These are phyloP conservation scores for Himalopsyche phryganea DNA, from an alignment of 1,140 invertebrate genomes.

Conservation along the genomic window DNA sequence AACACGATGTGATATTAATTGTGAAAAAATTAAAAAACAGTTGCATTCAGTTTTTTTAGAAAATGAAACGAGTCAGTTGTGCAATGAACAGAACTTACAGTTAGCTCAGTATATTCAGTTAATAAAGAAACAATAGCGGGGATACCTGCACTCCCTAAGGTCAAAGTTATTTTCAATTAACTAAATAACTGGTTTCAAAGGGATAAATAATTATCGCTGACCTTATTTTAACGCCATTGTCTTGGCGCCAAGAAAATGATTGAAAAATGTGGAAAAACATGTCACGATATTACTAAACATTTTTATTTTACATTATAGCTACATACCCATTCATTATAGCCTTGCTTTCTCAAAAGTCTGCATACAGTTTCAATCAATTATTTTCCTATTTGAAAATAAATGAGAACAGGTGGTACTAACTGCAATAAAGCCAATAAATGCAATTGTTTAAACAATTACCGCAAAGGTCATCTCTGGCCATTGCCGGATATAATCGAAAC, in stretches of 20 bases:
- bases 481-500: background rate
- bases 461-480: slow-evolving; percentile 20
- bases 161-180: no score
- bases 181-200: no score
- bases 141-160: no score
- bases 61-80: no score
- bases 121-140: no score
- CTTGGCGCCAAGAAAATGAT: slow-evolving; percentile 3
- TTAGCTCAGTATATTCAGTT: no score
- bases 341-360: slow-evolving; percentile 22
- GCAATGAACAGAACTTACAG: no score
- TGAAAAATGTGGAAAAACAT: slow-evolving; percentile 5
- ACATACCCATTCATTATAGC: slow-evolving; percentile 5
- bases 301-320: slow-evolving; percentile 6
- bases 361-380: slow-evolving; percentile 17
- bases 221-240: background rate
- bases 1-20: no score
- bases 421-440: background rate
- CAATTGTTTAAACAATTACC: slow-evolving; percentile 23
- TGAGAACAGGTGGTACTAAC: background rate
- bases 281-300: slow-evolving; percentile 9
- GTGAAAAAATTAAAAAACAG: no score
- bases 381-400: slow-evolving; percentile 25
- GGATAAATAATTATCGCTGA: no score
- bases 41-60: no score